Evolutionary conservation across 2,797 vertebrate genomes (phyloP).

Genomic region (Oreortyx pictus): DNA sequence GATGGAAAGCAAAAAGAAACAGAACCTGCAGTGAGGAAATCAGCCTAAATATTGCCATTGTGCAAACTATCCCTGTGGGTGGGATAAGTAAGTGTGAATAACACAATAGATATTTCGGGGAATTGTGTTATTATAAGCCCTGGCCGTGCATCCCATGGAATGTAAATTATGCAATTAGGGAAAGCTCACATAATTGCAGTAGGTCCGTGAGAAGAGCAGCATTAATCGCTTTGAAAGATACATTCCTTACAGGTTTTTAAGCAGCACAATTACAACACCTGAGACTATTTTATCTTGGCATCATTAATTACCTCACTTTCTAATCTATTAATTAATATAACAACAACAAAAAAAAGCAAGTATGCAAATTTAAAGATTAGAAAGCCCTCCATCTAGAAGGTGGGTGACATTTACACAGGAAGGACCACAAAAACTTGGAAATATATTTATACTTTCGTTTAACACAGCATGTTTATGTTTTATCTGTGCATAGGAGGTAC

Average conservation of each 20-base stretch:
- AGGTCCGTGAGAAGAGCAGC: background rate
- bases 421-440: background rate
- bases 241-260: background rate
- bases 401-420: background rate
- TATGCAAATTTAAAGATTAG: background rate
- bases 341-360: background rate
- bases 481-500: background rate
- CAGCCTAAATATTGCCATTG: background rate
- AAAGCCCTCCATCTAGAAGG: background rate
- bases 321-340: background rate
- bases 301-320: background rate
- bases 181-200: background rate
- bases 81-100: no score
- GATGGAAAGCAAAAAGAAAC: background rate
- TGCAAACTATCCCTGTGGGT: background rate
- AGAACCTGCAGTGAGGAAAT: background rate
- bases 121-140: no score
- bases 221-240: background rate
- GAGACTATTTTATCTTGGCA: background rate
- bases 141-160: background rate
- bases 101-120: accelerated
- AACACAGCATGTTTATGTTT: no score
- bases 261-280: background rate
- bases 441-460: background rate
- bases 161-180: accelerated